Evolutionary conservation across 2,888 invertebrate species (phyloP).

Genomic region (Hypolimnas misippus): DNA sequence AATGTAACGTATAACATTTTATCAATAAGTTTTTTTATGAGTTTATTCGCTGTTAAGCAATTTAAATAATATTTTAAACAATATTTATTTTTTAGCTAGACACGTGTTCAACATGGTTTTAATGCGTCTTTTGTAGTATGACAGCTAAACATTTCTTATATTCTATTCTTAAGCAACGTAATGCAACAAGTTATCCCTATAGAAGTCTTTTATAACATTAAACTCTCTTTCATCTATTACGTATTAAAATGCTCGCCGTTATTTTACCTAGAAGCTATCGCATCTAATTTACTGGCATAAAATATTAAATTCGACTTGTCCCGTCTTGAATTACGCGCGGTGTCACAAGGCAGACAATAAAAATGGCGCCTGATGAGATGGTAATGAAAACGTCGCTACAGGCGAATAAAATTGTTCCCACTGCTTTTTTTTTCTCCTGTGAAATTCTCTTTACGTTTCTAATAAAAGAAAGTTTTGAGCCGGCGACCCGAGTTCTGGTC

Average conservation of each 20-base stretch:
- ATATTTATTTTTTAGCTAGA: too few species aligned
- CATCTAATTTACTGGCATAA: conserved; percentile 55
- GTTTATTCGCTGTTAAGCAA: too few species aligned
- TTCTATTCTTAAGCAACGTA: background rate
- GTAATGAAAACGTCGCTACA: conserved; percentile 70
- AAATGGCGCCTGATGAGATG: conserved; percentile 64
- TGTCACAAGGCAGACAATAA: conserved; percentile 55
- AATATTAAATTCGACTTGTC: conserved; percentile 65
- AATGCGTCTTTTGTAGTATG: too few species aligned
- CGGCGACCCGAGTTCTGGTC: conserved; percentile 56
- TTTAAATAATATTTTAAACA: too few species aligned
- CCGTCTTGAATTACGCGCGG: conserved; percentile 49
- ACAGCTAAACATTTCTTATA: background rate
- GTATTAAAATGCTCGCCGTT: background rate
- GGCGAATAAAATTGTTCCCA: conserved; percentile 60
- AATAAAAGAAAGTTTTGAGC: conserved; percentile 67
- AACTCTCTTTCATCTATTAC: background rate
- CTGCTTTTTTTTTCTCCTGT: conserved; percentile 59
- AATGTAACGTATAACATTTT: too few species aligned
- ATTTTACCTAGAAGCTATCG: conserved; percentile 52
- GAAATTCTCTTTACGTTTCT: conserved; percentile 58
- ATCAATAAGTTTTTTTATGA: too few species aligned
- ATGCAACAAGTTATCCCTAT: background rate
- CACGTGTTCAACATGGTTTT: too few species aligned
- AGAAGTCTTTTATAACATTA: background rate